Conservation (phyloP, 1,140 invertebrate species). For the Hycleus phaleratus region DNA sequence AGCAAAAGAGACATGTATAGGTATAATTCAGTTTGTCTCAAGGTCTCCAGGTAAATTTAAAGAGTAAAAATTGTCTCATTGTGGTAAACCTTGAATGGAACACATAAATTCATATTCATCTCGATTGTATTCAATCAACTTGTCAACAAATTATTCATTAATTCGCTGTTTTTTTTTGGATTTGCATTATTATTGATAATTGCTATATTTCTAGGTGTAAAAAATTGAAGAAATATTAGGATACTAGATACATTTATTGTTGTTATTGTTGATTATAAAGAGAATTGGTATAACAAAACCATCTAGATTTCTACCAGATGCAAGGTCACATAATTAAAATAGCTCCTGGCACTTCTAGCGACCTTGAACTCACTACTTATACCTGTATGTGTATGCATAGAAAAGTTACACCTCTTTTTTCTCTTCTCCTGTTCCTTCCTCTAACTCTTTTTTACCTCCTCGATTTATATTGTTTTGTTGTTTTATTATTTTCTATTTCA, state of each 20-base stretch:
- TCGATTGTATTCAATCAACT: neutral
- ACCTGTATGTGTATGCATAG: no score
- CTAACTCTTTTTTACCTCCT: no score
- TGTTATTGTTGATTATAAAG: neutral
- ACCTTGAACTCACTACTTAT: constrained; percentile 16
- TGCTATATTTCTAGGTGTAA: no score
- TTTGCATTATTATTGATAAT: neutral
- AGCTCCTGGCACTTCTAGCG: constrained; percentile 19
- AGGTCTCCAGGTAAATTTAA: constrained; percentile 9
- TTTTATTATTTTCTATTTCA: no score
- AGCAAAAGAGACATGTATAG: no score
- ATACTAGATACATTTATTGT: no score
- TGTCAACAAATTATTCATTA: constrained; percentile 4
- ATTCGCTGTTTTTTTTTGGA: neutral
- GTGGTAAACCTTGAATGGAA: constrained; percentile 23
- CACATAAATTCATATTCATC: constrained; percentile 10
- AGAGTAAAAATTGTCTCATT: constrained; percentile 7
- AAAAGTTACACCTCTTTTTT: no score
- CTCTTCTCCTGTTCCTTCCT: no score
- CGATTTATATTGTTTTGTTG: no score
- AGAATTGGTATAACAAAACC: constrained; percentile 3
- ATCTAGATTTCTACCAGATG: constrained; percentile 7
- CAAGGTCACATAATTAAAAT: constrained; percentile 25
- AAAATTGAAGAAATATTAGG: no score
- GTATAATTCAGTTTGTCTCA: constrained; percentile 9